Base-by-base conservation (phyloP, 2,797 vertebrate genomes). In the Sebastes nivosus region DNA sequence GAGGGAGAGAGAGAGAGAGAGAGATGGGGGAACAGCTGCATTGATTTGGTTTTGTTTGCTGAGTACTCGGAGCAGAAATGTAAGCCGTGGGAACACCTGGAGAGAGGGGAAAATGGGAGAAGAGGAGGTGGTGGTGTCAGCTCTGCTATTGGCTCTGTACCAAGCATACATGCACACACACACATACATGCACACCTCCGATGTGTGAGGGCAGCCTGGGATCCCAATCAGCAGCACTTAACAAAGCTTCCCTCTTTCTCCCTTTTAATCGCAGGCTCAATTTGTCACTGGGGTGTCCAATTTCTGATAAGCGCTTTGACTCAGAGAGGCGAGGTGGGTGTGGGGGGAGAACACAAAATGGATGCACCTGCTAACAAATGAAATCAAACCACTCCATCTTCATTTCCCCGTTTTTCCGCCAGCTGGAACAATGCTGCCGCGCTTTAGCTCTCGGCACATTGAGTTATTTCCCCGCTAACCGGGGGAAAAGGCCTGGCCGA, bases 361-460 rank as follows among this genome's bases (percentile, higher is more conserved):
- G 94, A 95, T 94, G 94, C 95, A 96, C 95, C 95, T 96, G 95
- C 93, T 95, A 93, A 93, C 93, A 94, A 95, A 95, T 95, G 91
- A 95, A 96, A 95, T 95, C 93, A 95, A 94, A 92, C 88, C 88
- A 91, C 92, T 93, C 91, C 87, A 91, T 95, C 94, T 94, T 95
- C 90, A 92, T 92, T 93, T 93, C 84, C 88, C 82, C 34, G 3
- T 80, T 89, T 91, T 92, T 85, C 78, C 67, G 73, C 93, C 92
- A 92, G 89, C 94, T 92, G 91, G 90, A 94, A 94, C 91, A 94
- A 94, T 92, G 84, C 84, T 77, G 89, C 89, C 13, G 88, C 59
- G 83, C 90, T 91, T 87, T 79, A 87, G 88, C 89, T 88, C 81
- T 81, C 67, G 73, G 81, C 83, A 88, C 87, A 84, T 80, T 80